Base-by-base conservation (phyloP, 2,888 invertebrate genomes). In the Lottia scabra region DNA sequence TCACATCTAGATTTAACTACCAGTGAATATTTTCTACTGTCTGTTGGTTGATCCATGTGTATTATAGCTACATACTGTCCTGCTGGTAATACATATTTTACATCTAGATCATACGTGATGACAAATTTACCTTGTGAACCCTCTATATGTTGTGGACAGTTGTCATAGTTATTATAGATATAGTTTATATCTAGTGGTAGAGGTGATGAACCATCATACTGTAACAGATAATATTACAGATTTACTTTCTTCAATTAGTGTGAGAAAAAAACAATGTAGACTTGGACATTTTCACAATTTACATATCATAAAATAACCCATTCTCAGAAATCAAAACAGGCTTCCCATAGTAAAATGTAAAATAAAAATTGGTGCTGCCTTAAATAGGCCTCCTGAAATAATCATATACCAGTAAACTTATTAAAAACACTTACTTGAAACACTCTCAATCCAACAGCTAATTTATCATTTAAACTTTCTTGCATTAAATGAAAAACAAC, bases 21-120 rank as follows among this genome's bases (percentile, higher is more conserved):
- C 78, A 94, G 91, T 75, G 94, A 91, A 90, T 94, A 94, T 89
- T 93, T 93, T 74, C 93, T 93, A 87, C 93, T 93, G 76, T 92
- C 91, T 90, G 93, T 92, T 71, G 93, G 92, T 74, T 92, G 91
- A 79, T 93, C 92, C 72, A 94, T 93, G 90, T 85, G 93, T 74
- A 94, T 93, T 80, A 94, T 92, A 70, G 94, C 93, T 71, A 94
- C 92, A 88, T 94, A 94, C 86, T 93, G 93, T 3, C 94, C 94
- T 13, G 94, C 92, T 65, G 94, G 93, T 83, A 94, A 90, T 68
- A 93, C 93, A 90, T 94, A 94, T 89, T 94, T 93, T 44, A 93
- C 93, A 15, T 93, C 94, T 65, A 94, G 93, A 90, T 93, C 93
- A 80, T 93, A 89, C 4, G 93, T 92, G 43, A 73, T 69, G 44